A percentile compares a stretch with the other conserved stretches of the same genome.
Conservation (phyloP, 1,140 invertebrate genomes). For the Tetramorium parvispinum region DNA sequence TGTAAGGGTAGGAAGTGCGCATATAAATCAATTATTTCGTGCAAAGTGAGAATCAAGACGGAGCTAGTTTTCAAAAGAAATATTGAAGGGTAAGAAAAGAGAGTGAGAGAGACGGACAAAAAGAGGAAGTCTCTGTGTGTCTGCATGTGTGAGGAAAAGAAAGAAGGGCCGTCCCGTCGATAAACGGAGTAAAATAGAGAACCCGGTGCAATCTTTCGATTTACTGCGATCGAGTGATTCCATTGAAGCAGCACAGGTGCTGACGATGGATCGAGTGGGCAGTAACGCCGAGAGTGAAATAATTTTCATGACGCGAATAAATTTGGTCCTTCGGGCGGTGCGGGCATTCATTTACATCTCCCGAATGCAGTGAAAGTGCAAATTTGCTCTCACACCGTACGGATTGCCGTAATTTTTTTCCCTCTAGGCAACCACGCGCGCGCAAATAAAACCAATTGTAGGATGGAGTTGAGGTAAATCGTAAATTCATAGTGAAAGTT, state of each 20-base stretch:
- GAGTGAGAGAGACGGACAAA: not conserved
- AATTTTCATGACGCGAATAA: constrained; percentile 62
- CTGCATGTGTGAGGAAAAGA: not conserved
- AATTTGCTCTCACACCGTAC: constrained; percentile 30
- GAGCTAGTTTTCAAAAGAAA: not conserved
- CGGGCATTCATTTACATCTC: constrained; percentile 47
- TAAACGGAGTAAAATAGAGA: constrained; percentile 51
- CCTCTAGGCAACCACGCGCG: not conserved
- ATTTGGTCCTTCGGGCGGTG: constrained; percentile 27
- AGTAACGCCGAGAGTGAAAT: constrained; percentile 56
- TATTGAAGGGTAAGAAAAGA: not conserved
- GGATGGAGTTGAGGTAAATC: constrained; percentile 44
- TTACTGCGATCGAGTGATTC: constrained; percentile 57
- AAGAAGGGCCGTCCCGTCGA: constrained; percentile 24
- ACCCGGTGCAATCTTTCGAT: constrained; percentile 52
- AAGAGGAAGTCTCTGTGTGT: not conserved
- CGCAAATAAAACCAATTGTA: constrained; percentile 57
- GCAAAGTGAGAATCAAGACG: not conserved
- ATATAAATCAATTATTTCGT: constrained; percentile 26
- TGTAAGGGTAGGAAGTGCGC: not conserved
- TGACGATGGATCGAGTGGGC: constrained; percentile 53
- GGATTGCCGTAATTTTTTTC: constrained; percentile 41
- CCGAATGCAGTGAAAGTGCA: constrained; percentile 49
- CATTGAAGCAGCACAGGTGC: constrained; percentile 55
- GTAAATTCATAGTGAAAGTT: constrained; percentile 55